These are phyloP conservation scores for Hoplostethus atlanticus DNA, from an alignment of 2,797 vertebrate species.

Conservation along the genomic window DNA sequence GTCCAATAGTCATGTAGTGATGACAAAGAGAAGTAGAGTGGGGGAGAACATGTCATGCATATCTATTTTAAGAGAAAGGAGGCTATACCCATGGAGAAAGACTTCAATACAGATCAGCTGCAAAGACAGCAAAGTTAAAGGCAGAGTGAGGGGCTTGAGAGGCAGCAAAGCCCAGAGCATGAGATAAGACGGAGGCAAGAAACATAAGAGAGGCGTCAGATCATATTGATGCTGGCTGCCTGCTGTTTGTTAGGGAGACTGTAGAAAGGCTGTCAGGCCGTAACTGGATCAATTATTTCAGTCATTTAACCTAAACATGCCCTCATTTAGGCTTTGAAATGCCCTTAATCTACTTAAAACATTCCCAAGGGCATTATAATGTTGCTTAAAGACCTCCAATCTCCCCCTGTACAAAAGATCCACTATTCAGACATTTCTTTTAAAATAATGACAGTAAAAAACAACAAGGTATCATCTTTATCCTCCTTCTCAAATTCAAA, in stretches of 20 bases:
- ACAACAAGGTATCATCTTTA: slow-evolving; percentile 12
- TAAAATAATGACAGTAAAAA: slow-evolving; percentile 10
- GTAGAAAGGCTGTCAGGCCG: slow-evolving; percentile 38
- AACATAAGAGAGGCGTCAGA: slow-evolving; percentile 34
- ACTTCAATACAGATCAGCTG: slow-evolving; percentile 35
- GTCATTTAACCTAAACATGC: slow-evolving; percentile 58
- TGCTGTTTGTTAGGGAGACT: slow-evolving; percentile 42
- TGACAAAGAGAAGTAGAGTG: slow-evolving; percentile 35
- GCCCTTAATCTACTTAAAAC: slow-evolving; percentile 53
- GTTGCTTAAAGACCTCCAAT: slow-evolving; percentile 22
- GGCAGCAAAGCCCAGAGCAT: slow-evolving; percentile 32
- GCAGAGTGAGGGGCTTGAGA: slow-evolving; percentile 25
- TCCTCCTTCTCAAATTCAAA: slow-evolving; percentile 48
- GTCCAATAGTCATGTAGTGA: slow-evolving; percentile 23
- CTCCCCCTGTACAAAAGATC: slow-evolving; percentile 7
- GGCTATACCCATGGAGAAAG: slow-evolving; percentile 45
- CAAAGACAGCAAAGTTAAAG: slow-evolving; percentile 46
- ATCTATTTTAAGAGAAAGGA: slow-evolving; percentile 41
- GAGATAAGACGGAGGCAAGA: slow-evolving; percentile 42
- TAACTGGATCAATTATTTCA: slow-evolving; percentile 61
- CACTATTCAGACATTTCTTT: slow-evolving; percentile 16
- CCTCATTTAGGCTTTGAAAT: slow-evolving; percentile 43
- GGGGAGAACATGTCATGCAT: slow-evolving; percentile 26
- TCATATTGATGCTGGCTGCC: slow-evolving; percentile 41
- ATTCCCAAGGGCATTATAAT: slow-evolving; percentile 40